These are phyloP conservation scores for Toxotes chatareus DNA, from an alignment of 2,113 vertebrate genomes.

Conservation along the genomic window DNA sequence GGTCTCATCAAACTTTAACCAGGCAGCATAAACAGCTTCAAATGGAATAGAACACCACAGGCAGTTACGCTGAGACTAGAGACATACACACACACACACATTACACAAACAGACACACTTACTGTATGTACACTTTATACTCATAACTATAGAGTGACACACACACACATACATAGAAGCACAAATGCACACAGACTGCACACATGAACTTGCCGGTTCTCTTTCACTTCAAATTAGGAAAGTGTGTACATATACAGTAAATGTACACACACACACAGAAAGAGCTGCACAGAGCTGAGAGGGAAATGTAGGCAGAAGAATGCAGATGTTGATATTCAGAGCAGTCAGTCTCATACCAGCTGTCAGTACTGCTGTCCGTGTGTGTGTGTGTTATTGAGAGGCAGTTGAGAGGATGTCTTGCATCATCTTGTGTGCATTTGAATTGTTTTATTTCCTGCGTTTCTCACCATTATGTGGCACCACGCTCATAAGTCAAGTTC, in stretches of 20 bases:
- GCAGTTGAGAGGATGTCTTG: constrained; percentile 15
- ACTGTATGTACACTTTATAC: constrained; percentile 1
- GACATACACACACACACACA: constrained; percentile 11
- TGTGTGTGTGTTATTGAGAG: constrained; percentile 2
- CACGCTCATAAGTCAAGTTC: neutral
- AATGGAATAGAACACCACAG: constrained; percentile 75
- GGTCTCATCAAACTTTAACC: constrained; percentile 82
- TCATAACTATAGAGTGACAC: neutral
- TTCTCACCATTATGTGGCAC: constrained; percentile 5
- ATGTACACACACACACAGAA: neutral
- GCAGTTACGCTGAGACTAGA: constrained; percentile 44
- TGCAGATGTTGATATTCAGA: constrained; percentile 25
- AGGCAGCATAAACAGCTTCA: constrained; percentile 76
- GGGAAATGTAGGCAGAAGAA: constrained; percentile 13
- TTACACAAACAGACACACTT: constrained; percentile 12
- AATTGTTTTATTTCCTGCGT: constrained; percentile 18
- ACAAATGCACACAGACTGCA: neutral
- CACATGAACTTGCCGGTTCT: neutral
- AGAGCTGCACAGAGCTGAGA: neutral
- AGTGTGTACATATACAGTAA: neutral
- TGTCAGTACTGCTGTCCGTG: neutral
- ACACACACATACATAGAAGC: neutral
- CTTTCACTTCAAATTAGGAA: neutral
- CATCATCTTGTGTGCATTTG: constrained; percentile 18
- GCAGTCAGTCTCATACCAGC: neutral